Conservation (phyloP, 2,797 vertebrate genomes). For the Poeciliopsis paucimaculata region DNA sequence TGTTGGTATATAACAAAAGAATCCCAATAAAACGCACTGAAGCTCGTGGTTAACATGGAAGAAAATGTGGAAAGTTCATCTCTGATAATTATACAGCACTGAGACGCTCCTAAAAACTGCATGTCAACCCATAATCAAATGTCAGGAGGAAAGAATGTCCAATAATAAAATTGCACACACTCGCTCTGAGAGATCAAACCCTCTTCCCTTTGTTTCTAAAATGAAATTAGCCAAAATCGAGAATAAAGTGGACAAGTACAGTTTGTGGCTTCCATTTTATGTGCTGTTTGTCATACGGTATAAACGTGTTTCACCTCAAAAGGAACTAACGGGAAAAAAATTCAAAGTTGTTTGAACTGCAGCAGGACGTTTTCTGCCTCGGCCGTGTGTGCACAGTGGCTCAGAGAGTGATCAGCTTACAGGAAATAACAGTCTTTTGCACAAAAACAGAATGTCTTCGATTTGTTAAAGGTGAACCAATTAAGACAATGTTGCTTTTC, state of each 20-base stretch:
- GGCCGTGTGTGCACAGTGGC: slow-evolving; percentile 25
- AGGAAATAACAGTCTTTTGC: slow-evolving; percentile 1
- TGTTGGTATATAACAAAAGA: neutral
- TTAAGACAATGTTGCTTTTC: neutral
- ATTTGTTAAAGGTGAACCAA: neutral
- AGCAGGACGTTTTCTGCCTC: slow-evolving; percentile 23
- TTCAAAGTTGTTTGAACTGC: slow-evolving; percentile 10
- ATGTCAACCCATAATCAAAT: slow-evolving; percentile 53
- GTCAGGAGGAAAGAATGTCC: slow-evolving; percentile 60
- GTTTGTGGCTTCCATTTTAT: slow-evolving; percentile 18
- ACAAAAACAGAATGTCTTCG: slow-evolving; percentile 1
- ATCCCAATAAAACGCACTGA: neutral
- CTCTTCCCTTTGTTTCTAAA: slow-evolving; percentile 18
- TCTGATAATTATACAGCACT: slow-evolving; percentile 41
- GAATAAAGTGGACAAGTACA: slow-evolving; percentile 24
- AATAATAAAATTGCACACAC: slow-evolving; percentile 36
- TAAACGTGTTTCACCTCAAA: slow-evolving; percentile 9
- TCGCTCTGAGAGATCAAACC: slow-evolving; percentile 19
- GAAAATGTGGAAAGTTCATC: neutral
- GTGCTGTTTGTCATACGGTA: neutral
- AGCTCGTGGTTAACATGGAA: neutral
- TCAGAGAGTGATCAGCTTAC: slow-evolving; percentile 10
- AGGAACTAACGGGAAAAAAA: neutral
- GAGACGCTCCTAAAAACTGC: slow-evolving; percentile 37
- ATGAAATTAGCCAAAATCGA: slow-evolving; percentile 6